A percentile compares a stretch with the other conserved stretches of the same genome.
Evolutionary conservation across 2,797 vertebrate species (phyloP).

Genomic region (Platalea minor): DNA sequence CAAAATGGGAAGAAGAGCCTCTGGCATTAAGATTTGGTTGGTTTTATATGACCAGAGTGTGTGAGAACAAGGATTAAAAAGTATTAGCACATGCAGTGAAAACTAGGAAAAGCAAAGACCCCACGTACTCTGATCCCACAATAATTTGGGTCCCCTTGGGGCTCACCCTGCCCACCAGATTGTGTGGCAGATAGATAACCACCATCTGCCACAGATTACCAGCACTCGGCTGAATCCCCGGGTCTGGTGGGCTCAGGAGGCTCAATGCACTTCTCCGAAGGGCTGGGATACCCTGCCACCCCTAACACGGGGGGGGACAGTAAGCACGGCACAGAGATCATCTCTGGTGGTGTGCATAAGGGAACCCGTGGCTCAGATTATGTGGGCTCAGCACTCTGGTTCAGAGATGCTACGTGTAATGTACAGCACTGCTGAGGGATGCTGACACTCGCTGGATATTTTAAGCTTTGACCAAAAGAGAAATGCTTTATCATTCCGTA

Average conservation of each 20-base stretch:
- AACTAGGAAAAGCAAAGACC: neutral
- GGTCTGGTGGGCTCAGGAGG: neutral
- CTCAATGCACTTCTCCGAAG: neutral
- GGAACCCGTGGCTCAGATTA: rapidly evolving
- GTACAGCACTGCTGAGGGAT: neutral
- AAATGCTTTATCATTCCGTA: neutral
- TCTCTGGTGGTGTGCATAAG: rapidly evolving
- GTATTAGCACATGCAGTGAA: neutral
- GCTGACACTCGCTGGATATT: neutral
- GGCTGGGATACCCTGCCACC: neutral
- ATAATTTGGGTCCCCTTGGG: neutral
- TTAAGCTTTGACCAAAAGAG: neutral
- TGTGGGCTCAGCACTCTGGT: neutral
- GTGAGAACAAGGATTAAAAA: neutral
- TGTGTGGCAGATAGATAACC: neutral
- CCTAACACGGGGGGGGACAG: neutral
- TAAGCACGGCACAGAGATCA: neutral
- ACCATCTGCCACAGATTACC: neutral
- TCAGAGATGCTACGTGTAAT: neutral
- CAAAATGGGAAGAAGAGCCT: neutral
- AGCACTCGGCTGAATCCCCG: neutral
- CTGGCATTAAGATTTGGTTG: neutral
- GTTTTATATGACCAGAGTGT: neutral
- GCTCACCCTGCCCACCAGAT: neutral
- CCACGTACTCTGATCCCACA: neutral